Conservation (phyloP, 2,888 invertebrate species). For the Stenurella melanura region DNA sequence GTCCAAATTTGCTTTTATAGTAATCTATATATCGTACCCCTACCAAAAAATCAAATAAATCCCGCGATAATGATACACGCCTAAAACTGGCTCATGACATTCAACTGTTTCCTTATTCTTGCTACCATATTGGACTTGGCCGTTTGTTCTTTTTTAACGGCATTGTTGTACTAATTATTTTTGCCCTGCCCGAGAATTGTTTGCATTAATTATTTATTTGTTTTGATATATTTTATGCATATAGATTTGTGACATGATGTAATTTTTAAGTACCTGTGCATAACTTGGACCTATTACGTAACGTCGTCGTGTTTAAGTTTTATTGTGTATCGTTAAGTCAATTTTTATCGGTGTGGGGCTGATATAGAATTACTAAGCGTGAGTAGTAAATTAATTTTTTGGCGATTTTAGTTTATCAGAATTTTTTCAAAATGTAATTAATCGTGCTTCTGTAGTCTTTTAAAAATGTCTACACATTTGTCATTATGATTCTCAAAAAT, state of each 20-base stretch:
- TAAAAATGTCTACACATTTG: too few relatives aligned
- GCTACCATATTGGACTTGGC: conserved; percentile 8
- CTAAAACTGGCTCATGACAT: conserved; percentile 56
- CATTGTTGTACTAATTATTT: conserved; percentile 29
- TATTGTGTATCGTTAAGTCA: too few relatives aligned
- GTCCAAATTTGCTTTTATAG: conserved; percentile 33
- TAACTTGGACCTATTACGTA: neutral
- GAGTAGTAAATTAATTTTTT: too few relatives aligned
- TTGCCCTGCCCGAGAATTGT: conserved; percentile 23
- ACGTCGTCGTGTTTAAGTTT: neutral
- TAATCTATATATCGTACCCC: conserved; percentile 5
- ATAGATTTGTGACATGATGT: neutral
- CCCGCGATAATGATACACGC: conserved; percentile 43
- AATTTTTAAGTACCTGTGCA: conserved; percentile 2
- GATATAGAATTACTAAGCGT: too few relatives aligned
- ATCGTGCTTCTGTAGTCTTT: too few relatives aligned
- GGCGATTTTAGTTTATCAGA: too few relatives aligned
- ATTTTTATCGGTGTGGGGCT: too few relatives aligned
- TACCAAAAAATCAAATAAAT: conserved; percentile 29
- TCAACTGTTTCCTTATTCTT: conserved; percentile 52
- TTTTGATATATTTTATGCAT: conserved; percentile 1
- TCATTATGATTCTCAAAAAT: too few relatives aligned
- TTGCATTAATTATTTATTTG: conserved; percentile 30
- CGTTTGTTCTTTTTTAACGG: conserved; percentile 29
- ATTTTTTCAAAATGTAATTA: too few relatives aligned